Conservation (phyloP, 2,113 vertebrate species). For the Oenanthe oenanthe region DNA sequence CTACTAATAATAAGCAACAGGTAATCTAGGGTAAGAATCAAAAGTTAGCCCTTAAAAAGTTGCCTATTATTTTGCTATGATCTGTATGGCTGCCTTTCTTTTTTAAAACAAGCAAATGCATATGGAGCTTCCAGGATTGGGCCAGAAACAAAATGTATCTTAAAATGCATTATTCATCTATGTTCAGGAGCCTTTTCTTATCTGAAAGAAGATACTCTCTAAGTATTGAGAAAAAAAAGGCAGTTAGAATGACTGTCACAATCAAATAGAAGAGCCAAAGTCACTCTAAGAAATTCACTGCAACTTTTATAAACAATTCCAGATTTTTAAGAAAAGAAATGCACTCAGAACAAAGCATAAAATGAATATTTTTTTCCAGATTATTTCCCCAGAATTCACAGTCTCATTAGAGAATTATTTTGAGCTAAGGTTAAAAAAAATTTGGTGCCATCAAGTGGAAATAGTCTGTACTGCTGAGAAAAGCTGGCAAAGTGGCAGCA, state of each 20-base stretch:
- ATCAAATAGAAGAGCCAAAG: background rate
- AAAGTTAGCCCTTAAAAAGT: background rate
- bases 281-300: background rate
- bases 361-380: background rate
- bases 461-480: constrained; percentile 46
- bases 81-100: background rate
- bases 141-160: background rate
- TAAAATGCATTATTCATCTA: background rate
- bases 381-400: background rate
- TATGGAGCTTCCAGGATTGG: background rate
- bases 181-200: background rate
- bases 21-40: background rate
- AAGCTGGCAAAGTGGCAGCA: background rate
- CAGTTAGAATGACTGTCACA: background rate
- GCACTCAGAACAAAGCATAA: background rate
- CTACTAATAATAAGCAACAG: background rate
- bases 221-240: background rate
- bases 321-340: background rate
- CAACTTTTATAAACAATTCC: background rate
- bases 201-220: background rate
- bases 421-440: constrained; percentile 52
- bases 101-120: background rate
- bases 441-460: constrained; percentile 77
- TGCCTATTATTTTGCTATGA: background rate
- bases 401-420: background rate